A percentile compares a stretch with the other conserved stretches of the same genome.
Conservation (phyloP, 2,113 vertebrate species). For the Odocoileus hemionus region DNA sequence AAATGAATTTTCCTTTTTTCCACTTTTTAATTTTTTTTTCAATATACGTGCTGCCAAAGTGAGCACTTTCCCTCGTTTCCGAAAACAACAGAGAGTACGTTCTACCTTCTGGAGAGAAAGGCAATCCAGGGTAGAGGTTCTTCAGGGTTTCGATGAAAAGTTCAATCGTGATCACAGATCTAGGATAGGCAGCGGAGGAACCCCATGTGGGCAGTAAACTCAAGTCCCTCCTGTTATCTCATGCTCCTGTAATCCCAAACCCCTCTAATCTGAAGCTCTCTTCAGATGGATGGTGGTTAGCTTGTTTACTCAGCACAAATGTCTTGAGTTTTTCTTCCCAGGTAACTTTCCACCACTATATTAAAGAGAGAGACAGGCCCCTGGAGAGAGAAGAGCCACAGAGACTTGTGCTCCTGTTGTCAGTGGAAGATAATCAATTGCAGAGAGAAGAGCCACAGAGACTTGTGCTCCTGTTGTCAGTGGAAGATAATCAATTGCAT, state of each 20-base stretch:
- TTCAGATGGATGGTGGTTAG: background rate
- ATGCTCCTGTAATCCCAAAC: background rate
- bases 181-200: background rate
- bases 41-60: background rate
- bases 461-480: background rate
- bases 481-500: background rate
- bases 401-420: background rate
- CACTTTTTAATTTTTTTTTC: background rate
- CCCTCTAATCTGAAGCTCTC: background rate
- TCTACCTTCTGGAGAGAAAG: background rate
- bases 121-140: background rate
- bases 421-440: background rate
- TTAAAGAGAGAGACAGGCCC: background rate
- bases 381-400: background rate
- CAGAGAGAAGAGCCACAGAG: background rate
- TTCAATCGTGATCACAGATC: background rate
- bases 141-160: background rate
- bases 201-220: too few species aligned
- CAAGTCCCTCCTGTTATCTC: background rate
- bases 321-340: background rate
- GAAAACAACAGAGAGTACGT: background rate
- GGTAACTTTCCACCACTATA: background rate
- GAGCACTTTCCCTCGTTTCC: fast-evolving
- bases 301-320: background rate
- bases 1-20: background rate